These are phyloP conservation scores for Coptodon rendalli DNA, from an alignment of 2,113 vertebrate species.

Conservation along the genomic window DNA sequence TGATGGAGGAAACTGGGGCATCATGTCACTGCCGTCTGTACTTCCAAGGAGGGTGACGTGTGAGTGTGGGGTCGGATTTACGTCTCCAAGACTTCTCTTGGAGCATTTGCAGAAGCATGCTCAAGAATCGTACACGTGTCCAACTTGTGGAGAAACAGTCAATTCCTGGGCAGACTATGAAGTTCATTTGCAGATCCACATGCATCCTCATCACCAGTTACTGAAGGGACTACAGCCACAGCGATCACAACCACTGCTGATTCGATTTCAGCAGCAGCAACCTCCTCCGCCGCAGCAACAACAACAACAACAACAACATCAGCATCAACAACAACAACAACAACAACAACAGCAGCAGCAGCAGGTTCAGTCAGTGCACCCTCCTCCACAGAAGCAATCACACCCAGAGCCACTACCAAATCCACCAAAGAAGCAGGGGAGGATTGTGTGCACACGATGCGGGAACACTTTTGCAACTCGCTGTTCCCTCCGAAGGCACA, in stretches of 20 bases:
- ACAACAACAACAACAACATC: not conserved
- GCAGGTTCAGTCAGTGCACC: not conserved
- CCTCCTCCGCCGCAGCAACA: not conserved
- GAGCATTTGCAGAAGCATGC: constrained; percentile 76
- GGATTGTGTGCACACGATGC: constrained; percentile 59
- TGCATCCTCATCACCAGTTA: constrained; percentile 55
- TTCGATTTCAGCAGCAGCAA: constrained; percentile 42
- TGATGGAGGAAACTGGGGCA: constrained; percentile 62
- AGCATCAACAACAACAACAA: accelerated
- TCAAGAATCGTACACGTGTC: constrained; percentile 73
- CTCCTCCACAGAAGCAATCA: constrained; percentile 19
- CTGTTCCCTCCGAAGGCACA: constrained; percentile 64
- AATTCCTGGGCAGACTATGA: constrained; percentile 74
- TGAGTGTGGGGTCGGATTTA: constrained; percentile 73
- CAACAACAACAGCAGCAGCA: not conserved
- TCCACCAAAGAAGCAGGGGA: constrained; percentile 32
- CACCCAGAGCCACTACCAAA: not conserved
- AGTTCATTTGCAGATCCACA: constrained; percentile 71
- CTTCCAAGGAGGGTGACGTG: constrained; percentile 75
- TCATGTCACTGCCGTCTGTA: constrained; percentile 74
- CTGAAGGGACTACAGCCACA: constrained; percentile 44
- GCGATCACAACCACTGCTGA: constrained; percentile 45
- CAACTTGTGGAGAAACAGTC: constrained; percentile 70
- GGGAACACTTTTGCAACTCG: constrained; percentile 66
- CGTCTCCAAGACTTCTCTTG: constrained; percentile 69